Evolutionary conservation across 2,113 vertebrate genomes (phyloP).

Genomic region (Plecturocebus donacophilus): DNA sequence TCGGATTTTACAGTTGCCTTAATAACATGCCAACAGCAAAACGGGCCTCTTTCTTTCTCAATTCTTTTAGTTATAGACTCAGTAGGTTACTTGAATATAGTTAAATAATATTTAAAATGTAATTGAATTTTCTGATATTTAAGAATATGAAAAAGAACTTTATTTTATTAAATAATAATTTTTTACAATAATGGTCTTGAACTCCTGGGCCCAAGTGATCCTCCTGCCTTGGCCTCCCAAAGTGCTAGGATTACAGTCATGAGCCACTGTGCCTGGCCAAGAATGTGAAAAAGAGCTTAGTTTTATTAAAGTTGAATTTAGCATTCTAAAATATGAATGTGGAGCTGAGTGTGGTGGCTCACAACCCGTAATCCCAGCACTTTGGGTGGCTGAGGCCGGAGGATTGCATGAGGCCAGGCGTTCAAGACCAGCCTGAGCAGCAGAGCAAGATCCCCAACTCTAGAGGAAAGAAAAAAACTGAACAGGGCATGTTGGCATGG

Average conservation of each 20-base stretch:
- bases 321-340: neutral
- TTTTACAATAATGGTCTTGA: no score
- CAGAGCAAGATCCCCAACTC: no score
- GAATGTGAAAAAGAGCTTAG: neutral
- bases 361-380: no score
- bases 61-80: neutral
- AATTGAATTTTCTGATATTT: neutral
- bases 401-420: no score
- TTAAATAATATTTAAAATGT: neutral
- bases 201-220: no score
- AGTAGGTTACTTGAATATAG: neutral
- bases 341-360: neutral
- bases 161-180: no score
- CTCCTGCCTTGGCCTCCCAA: no score
- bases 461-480: no score
- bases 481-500: no score
- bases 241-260: no score
- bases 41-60: constrained; percentile 2
- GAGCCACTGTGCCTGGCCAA: neutral
- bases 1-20: neutral
- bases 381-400: no score
- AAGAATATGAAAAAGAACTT: neutral
- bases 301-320: neutral
- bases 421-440: no score
- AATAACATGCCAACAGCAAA: neutral